Evolutionary conservation across 2,888 invertebrate species (phyloP).

Genomic region (Brenthis hecate): DNA sequence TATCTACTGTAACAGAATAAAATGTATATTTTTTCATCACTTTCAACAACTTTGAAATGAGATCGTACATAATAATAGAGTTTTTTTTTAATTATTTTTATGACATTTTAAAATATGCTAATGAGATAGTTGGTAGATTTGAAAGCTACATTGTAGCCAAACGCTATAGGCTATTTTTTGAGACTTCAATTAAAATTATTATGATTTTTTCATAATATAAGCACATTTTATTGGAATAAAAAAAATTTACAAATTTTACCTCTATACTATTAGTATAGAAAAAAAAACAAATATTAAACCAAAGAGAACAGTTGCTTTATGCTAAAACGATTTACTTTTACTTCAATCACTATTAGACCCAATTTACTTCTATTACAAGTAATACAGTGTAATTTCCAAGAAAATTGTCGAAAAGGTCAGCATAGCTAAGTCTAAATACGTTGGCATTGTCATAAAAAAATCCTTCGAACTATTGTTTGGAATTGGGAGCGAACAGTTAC

Average conservation of each 20-base stretch:
- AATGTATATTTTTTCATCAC: background rate
- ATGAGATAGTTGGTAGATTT: too few species aligned
- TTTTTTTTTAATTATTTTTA: too few species aligned
- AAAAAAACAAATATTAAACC: too few species aligned
- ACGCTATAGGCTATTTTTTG: too few species aligned
- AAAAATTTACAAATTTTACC: too few species aligned
- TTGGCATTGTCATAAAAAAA: conserved; percentile 30
- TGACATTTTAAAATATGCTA: too few species aligned
- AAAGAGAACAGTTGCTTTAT: background rate
- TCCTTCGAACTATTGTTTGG: conserved; percentile 49
- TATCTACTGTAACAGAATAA: background rate
- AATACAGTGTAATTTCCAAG: background rate
- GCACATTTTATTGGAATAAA: too few species aligned
- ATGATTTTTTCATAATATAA: too few species aligned
- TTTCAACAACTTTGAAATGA: background rate
- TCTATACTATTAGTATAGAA: too few species aligned
- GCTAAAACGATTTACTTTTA: background rate
- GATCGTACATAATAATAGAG: too few species aligned
- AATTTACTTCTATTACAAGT: conserved; percentile 9
- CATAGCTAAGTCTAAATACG: conserved; percentile 26
- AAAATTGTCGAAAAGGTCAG: conserved; percentile 19
- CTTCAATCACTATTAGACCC: background rate
- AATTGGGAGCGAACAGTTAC: conserved; percentile 52
- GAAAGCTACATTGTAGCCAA: too few species aligned
- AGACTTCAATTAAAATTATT: too few species aligned